Evolutionary conservation across 2,797 vertebrate species (phyloP).

Genomic region (Thalassophryne amazonica): DNA sequence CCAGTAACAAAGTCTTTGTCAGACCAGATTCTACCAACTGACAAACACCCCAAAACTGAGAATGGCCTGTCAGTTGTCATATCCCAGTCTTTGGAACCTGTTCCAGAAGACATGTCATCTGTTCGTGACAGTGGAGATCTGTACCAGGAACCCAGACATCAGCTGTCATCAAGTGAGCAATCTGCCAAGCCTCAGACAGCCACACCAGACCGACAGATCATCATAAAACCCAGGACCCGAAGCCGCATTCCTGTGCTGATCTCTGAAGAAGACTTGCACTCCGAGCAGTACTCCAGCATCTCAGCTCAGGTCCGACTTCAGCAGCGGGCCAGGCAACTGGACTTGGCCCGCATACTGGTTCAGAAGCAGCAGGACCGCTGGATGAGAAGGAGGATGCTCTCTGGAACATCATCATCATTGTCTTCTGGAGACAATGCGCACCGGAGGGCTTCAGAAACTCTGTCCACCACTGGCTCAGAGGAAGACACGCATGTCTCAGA

Average conservation of each 20-base stretch:
- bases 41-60: conserved; percentile 31
- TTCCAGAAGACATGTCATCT: conserved; percentile 32
- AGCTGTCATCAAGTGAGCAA: conserved; percentile 34
- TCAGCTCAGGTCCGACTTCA: conserved; percentile 82
- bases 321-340: conserved; percentile 81
- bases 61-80: conserved; percentile 16
- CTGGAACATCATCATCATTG: conserved; percentile 85
- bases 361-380: conserved; percentile 87
- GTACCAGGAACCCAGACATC: conserved; percentile 16
- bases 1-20: conserved; percentile 1
- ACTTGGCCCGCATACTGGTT: conserved; percentile 86
- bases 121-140: conserved; percentile 18
- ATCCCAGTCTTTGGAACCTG: conserved; percentile 27
- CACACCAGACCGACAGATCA: background rate
- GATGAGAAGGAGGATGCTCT: conserved; percentile 82
- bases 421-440: conserved; percentile 87
- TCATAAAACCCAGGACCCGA: conserved; percentile 62
- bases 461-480: conserved; percentile 88
- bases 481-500: conserved; percentile 89
- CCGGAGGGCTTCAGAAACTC: conserved; percentile 83
- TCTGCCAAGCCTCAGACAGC: conserved; percentile 11
- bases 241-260: conserved; percentile 91
- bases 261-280: conserved; percentile 88
- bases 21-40: conserved; percentile 9
- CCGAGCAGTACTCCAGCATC: conserved; percentile 83